These are phyloP conservation scores for Dicaeum eximium DNA, from an alignment of 2,113 vertebrate genomes.

Conservation along the genomic window DNA sequence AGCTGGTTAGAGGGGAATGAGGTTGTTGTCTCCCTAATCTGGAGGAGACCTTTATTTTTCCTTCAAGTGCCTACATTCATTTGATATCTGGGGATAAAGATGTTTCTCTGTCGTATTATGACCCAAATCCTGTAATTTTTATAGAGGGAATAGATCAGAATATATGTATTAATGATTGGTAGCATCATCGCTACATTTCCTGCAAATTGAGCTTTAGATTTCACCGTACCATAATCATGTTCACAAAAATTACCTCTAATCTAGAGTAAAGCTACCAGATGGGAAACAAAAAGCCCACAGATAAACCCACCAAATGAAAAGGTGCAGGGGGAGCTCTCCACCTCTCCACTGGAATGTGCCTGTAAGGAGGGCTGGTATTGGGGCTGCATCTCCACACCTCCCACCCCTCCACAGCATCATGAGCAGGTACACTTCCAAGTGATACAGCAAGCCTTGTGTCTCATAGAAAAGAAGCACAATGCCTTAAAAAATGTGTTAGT, in stretches of 20 bases:
- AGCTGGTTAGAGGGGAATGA: not conserved
- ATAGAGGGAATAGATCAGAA: not conserved
- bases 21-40: not conserved
- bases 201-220: not conserved
- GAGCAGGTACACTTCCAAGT: not conserved
- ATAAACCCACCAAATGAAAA: not conserved
- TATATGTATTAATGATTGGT: not conserved
- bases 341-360: not conserved
- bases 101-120: not conserved
- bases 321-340: not conserved
- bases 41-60: not conserved
- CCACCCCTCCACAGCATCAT: not conserved
- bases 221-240: not conserved
- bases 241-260: not conserved
- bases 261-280: not conserved
- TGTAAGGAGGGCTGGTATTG: not conserved
- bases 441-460: rapidly evolving
- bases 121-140: not conserved
- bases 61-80: not conserved
- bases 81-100: not conserved
- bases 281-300: not conserved
- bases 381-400: not conserved
- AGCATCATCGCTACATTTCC: not conserved
- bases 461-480: not conserved
- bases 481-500: not conserved